Evolutionary conservation across 2,888 invertebrate genomes (phyloP).

Genomic region (Acronicta alni): DNA sequence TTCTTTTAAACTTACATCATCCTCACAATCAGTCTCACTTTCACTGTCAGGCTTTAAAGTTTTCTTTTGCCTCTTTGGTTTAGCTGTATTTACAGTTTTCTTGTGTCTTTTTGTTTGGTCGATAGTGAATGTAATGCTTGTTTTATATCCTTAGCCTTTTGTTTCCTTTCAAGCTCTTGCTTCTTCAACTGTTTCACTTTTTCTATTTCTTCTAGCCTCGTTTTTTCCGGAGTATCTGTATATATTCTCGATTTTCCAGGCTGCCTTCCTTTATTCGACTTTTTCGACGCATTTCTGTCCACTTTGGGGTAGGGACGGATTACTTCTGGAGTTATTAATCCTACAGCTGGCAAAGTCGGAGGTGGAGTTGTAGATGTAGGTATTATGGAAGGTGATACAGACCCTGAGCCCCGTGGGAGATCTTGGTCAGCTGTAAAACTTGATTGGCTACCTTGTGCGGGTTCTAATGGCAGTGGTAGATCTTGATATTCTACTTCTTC

Average conservation of each 20-base stretch:
- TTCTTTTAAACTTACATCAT: conserved; percentile 23
- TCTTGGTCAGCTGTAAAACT: too few species aligned
- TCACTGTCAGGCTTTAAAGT: conserved; percentile 10
- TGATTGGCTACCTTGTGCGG: too few species aligned
- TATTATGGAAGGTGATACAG: too few species aligned
- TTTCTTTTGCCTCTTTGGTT: conserved; percentile 11
- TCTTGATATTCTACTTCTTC: not conserved
- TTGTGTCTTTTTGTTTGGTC: too few species aligned
- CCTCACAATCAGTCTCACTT: conserved; percentile 3
- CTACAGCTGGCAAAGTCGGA: not conserved
- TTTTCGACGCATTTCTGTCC: not conserved
- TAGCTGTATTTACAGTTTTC: too few species aligned
- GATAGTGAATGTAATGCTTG: too few species aligned
- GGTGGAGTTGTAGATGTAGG: too few species aligned
- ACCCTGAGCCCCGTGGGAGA: too few species aligned
- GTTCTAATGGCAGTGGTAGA: too few species aligned
- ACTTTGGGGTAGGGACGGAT: not conserved
- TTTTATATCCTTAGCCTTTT: not conserved
- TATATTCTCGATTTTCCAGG: not conserved
- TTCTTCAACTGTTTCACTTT: not conserved
- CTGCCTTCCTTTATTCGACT: not conserved
- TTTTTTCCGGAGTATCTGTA: not conserved
- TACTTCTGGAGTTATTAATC: not conserved
- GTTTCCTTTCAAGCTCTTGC: not conserved
- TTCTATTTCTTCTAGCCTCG: not conserved